A percentile compares a stretch with the other conserved stretches of the same genome.
Evolutionary conservation across 2,113 vertebrate species (phyloP).

Genomic region (Notothenia coriiceps): DNA sequence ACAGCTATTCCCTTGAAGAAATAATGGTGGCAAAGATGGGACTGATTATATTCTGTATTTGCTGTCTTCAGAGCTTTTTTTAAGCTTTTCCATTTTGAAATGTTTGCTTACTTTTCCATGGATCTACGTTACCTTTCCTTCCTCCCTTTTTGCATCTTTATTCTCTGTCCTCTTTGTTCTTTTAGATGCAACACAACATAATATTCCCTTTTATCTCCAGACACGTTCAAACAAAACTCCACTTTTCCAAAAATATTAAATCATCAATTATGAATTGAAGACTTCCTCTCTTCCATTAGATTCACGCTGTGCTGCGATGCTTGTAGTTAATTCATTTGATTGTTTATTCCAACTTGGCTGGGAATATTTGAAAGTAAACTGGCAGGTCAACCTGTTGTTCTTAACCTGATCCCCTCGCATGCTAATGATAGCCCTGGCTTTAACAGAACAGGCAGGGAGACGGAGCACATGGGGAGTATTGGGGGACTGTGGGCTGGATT

Average conservation of each 20-base stretch:
- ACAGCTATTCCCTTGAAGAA: neutral
- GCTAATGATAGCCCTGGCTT: conserved; percentile 65
- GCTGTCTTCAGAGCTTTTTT: neutral
- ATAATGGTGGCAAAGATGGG: neutral
- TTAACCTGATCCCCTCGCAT: conserved; percentile 49
- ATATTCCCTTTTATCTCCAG: conserved; percentile 13
- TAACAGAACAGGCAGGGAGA: conserved; percentile 45
- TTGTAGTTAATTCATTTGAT: neutral
- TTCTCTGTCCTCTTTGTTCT: neutral
- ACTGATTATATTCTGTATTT: neutral
- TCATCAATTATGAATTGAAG: neutral
- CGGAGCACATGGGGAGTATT: conserved; percentile 43
- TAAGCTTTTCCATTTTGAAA: neutral
- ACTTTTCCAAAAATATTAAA: neutral
- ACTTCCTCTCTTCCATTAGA: neutral
- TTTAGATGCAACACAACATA: neutral
- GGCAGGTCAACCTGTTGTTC: conserved; percentile 25
- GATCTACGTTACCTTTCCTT: neutral
- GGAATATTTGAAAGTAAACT: conserved; percentile 7
- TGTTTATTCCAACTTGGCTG: neutral
- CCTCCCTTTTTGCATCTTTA: neutral
- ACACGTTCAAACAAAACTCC: neutral
- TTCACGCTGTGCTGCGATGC: neutral
- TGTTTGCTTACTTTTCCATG: neutral
- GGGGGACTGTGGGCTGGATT: conserved; percentile 44